phyloP scores from a whole-genome alignment of 2,888 invertebrate species.

The Psococerastis gibbosa region DNA sequence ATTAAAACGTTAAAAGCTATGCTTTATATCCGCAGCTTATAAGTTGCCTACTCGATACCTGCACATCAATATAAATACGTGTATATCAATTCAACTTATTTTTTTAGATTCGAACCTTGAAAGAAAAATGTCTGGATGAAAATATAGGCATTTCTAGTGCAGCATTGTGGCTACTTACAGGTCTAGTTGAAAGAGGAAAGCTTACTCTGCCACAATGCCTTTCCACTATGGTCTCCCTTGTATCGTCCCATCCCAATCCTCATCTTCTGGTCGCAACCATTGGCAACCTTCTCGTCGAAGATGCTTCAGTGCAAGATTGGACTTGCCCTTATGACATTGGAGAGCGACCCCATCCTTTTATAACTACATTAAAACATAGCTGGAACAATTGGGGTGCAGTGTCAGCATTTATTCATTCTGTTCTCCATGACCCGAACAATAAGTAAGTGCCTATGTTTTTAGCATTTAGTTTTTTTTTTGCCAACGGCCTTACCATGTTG shows the following conservation, averaged over 20 bases:
- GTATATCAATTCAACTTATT: background rate
- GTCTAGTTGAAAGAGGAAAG: background rate
- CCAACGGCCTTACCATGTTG: too few species aligned
- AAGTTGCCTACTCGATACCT: too few species aligned
- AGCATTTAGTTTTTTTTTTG: too few species aligned
- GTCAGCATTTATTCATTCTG: background rate
- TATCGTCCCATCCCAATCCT: background rate
- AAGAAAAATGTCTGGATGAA: background rate
- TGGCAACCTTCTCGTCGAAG: background rate
- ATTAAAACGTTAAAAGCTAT: too few species aligned
- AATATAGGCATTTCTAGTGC: background rate
- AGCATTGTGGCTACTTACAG: background rate
- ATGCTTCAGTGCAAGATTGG: background rate
- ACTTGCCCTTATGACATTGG: background rate
- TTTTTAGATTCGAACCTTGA: background rate
- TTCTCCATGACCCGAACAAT: too few species aligned
- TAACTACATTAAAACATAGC: slow-evolving; percentile 2
- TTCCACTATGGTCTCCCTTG: background rate
- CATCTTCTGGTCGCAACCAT: background rate
- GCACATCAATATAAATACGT: too few species aligned
- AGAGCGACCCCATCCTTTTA: background rate
- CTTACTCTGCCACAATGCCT: background rate
- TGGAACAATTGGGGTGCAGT: background rate
- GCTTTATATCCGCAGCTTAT: too few species aligned
- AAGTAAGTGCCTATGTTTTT: too few species aligned